phyloP scores from a whole-genome alignment of 2,888 invertebrate genomes.

The Unio delphinus region DNA sequence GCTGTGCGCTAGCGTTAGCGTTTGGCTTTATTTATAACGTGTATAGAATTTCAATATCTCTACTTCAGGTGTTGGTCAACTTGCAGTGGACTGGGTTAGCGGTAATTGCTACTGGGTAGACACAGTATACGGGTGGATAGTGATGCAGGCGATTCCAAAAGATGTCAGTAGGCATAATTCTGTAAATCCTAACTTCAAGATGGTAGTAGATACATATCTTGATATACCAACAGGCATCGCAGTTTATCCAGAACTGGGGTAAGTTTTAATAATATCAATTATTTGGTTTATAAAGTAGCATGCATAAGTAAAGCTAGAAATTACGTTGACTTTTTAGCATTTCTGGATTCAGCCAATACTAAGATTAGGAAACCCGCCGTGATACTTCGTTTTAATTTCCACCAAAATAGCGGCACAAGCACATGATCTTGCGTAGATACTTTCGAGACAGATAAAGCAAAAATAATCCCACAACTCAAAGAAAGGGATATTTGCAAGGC shows the following conservation, averaged over 20 bases:
- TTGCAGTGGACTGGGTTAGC: slow-evolving; percentile 22
- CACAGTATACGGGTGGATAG: slow-evolving; percentile 25
- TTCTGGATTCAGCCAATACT: too few relatives aligned
- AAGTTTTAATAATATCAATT: slow-evolving; percentile 1
- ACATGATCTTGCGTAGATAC: too few relatives aligned
- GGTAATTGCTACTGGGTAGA: slow-evolving; percentile 29
- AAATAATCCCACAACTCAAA: too few relatives aligned
- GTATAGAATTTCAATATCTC: neutral
- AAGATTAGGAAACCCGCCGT: too few relatives aligned
- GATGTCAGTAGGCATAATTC: neutral
- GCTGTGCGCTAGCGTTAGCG: too few relatives aligned
- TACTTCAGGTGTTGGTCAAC: slow-evolving; percentile 20
- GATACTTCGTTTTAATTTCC: too few relatives aligned
- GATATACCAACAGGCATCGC: slow-evolving; percentile 24
- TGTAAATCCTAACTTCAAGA: slow-evolving; percentile 7
- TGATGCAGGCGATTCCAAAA: slow-evolving; percentile 19
- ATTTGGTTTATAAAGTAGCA: neutral
- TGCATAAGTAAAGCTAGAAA: too few relatives aligned
- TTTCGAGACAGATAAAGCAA: too few relatives aligned
- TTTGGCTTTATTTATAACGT: too few relatives aligned
- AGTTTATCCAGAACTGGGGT: slow-evolving; percentile 20
- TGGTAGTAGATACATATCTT: slow-evolving; percentile 16
- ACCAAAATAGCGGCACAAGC: too few relatives aligned
- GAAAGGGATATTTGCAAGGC: too few relatives aligned
- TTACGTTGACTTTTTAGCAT: too few relatives aligned